These are phyloP conservation scores for Nylanderia fulva DNA, from an alignment of 1,140 invertebrate species.

Conservation along the genomic window DNA sequence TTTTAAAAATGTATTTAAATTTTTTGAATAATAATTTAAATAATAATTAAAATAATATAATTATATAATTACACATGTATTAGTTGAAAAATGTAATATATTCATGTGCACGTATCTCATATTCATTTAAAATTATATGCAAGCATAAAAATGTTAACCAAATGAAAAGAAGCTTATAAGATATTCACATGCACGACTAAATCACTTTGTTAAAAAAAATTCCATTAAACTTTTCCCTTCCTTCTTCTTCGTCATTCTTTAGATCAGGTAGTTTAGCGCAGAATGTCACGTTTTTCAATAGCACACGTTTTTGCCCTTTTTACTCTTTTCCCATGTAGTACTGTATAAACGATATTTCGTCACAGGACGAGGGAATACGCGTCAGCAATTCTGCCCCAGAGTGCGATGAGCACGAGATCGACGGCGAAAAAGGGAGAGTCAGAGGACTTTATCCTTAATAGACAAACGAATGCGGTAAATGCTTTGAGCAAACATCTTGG, in stretches of 20 bases:
- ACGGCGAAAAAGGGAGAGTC: slow-evolving; percentile 28
- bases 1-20: background rate
- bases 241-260: background rate
- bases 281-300: slow-evolving; percentile 35
- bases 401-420: slow-evolving; percentile 21
- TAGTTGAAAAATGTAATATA: background rate
- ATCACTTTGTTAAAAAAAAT: slow-evolving; percentile 20
- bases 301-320: slow-evolving; percentile 1
- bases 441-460: slow-evolving; percentile 40
- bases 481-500: slow-evolving; percentile 54
- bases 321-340: background rate
- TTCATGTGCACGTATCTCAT: background rate
- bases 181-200: background rate
- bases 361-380: slow-evolving; percentile 2
- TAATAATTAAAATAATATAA: background rate
- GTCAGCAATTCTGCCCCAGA: slow-evolving; percentile 41
- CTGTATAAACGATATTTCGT: slow-evolving; percentile 60
- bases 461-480: slow-evolving; percentile 64
- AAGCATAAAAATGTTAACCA: background rate
- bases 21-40: background rate
- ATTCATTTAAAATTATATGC: background rate
- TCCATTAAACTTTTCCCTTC: background rate
- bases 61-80: background rate
- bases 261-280: background rate
- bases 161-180: background rate